phyloP scores from a whole-genome alignment of 2,888 invertebrate species.

The Ptychoptera albimana region DNA sequence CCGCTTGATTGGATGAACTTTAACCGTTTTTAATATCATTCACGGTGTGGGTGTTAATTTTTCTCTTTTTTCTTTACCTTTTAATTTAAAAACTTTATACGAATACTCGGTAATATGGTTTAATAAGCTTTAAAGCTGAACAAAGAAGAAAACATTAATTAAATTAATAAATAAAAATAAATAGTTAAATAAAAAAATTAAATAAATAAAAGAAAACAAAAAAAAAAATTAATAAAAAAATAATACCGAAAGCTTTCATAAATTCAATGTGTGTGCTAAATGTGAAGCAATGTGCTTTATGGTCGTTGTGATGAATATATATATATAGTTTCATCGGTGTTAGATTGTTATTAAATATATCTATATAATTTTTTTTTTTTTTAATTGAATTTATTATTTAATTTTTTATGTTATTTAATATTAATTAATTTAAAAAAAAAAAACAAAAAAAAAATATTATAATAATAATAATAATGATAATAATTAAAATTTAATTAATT shows the following conservation, averaged over 20 bases:
- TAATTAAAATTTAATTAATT: too few species aligned
- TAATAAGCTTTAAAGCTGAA: too few species aligned
- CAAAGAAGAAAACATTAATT: not conserved
- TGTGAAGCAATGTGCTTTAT: slow-evolving; percentile 6
- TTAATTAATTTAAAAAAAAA: too few species aligned
- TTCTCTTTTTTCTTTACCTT: too few species aligned
- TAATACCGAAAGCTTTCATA: not conserved
- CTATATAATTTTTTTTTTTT: not conserved
- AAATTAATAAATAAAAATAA: not conserved
- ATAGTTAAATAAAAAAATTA: not conserved
- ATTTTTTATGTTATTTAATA: too few species aligned
- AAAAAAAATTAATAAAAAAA: not conserved
- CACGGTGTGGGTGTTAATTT: too few species aligned
- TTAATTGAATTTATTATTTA: not conserved
- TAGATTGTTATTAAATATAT: slow-evolving; percentile 2
- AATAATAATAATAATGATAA: too few species aligned
- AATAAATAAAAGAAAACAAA: not conserved
- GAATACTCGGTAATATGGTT: not conserved
- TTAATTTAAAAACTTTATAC: too few species aligned
- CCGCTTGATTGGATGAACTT: too few species aligned
- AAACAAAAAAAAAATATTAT: slow-evolving; percentile 3
- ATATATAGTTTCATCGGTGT: not conserved
- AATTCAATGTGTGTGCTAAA: not conserved
- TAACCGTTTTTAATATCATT: too few species aligned
- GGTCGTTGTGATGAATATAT: too few species aligned